Percentiles rank a stretch among this genome's conserved stretches.
phyloP scores from a whole-genome alignment of 2,113 vertebrate species.

The Pangasianodon gigas region DNA sequence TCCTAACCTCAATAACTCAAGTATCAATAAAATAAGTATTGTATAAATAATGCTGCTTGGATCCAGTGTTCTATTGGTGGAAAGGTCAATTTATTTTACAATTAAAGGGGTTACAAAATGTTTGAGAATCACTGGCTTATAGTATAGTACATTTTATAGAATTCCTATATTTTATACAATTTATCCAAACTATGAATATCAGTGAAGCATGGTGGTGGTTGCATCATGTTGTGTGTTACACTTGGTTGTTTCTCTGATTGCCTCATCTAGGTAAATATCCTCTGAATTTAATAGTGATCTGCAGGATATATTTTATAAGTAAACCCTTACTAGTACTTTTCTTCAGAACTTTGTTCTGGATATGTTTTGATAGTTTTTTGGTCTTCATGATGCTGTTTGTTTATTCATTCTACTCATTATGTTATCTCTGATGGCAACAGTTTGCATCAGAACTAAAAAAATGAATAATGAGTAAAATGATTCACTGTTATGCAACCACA shows the following conservation, averaged over 20 bases:
- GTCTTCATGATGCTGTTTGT: not conserved
- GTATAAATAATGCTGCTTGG: too few species aligned
- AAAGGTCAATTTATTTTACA: too few species aligned
- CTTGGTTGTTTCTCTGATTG: not conserved
- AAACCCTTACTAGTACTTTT: not conserved
- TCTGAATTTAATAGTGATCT: not conserved
- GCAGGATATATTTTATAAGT: not conserved
- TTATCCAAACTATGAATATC: not conserved
- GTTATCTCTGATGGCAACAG: not conserved
- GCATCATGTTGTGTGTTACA: not conserved
- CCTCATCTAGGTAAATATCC: not conserved
- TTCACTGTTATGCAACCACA: too few species aligned
- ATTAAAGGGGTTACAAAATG: not conserved
- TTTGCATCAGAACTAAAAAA: not conserved
- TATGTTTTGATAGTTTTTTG: not conserved
- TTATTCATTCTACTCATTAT: not conserved
- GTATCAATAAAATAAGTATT: too few species aligned
- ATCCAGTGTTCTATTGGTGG: too few species aligned
- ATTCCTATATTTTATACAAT: not conserved
- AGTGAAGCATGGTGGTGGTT: not conserved
- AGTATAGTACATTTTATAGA: not conserved
- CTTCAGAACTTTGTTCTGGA: not conserved
- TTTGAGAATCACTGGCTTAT: not conserved
- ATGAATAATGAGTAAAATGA: too few species aligned
- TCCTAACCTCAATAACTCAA: not conserved